Percentiles rank a stretch among this genome's conserved stretches.
Evolutionary conservation across 1,140 invertebrate genomes (phyloP).

Genomic region (Drosophila subobscura): DNA sequence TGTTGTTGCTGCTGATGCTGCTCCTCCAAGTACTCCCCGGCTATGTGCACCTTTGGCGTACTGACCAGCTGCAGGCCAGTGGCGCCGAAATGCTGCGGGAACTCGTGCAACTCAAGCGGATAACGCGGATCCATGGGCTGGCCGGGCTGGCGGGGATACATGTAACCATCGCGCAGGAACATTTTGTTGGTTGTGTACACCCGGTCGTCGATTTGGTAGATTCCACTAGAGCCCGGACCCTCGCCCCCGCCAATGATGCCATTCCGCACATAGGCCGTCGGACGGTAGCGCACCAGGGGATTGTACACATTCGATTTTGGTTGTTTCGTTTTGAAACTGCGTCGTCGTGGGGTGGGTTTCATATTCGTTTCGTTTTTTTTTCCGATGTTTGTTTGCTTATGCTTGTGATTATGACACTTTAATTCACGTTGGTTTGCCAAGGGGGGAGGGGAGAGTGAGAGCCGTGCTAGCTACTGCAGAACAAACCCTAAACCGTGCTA

Average conservation of each 20-base stretch:
- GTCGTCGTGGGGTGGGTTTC: conserved; percentile 73
- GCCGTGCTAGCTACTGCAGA: too few species aligned
- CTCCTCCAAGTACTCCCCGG: conserved; percentile 70
- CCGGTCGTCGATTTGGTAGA: conserved; percentile 79
- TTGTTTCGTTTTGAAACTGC: conserved; percentile 77
- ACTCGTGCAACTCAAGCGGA: conserved; percentile 77
- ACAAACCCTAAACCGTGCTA: too few species aligned
- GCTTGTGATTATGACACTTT: conserved; percentile 12
- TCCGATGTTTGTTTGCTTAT: conserved; percentile 2
- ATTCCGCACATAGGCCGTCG: conserved; percentile 74
- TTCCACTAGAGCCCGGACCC: conserved; percentile 70
- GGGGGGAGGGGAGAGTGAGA: too few species aligned
- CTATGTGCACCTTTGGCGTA: conserved; percentile 78
- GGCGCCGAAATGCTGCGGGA: conserved; percentile 74
- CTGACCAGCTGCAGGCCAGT: conserved; percentile 73
- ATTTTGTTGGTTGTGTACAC: conserved; percentile 80
- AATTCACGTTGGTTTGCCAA: not conserved
- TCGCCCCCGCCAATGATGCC: conserved; percentile 75
- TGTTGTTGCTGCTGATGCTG: conserved; percentile 30
- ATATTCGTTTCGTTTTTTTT: conserved; percentile 24
- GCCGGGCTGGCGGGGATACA: conserved; percentile 80
- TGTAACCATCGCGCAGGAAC: conserved; percentile 79
- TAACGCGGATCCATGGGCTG: conserved; percentile 80
- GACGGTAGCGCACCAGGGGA: conserved; percentile 71
- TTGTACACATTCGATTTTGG: conserved; percentile 67